Percentiles rank a stretch among this genome's conserved stretches.
Conservation (phyloP, 2,113 vertebrate species). For the Hyla sarda region DNA sequence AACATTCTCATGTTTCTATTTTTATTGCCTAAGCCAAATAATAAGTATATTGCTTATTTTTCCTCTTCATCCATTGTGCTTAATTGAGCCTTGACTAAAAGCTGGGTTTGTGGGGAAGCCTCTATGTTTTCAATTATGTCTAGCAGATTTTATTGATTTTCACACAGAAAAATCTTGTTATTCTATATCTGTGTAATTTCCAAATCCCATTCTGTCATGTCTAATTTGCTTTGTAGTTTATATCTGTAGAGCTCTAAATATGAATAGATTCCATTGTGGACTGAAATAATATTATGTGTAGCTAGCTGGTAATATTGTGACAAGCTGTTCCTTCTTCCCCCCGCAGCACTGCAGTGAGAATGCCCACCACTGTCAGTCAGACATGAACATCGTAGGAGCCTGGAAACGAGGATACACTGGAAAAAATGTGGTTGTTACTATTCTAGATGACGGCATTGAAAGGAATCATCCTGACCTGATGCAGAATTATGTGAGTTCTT, state of each 20-base stretch:
- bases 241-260: neutral
- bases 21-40: neutral
- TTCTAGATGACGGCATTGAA: conserved; percentile 96
- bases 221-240: neutral
- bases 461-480: conserved; percentile 94
- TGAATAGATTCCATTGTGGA: neutral
- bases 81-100: neutral
- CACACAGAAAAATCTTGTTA: neutral
- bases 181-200: neutral
- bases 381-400: conserved; percentile 99
- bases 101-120: neutral
- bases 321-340: conserved; percentile 58
- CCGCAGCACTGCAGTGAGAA: conserved; percentile 94
- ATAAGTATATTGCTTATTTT: neutral
- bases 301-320: conserved; percentile 31
- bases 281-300: neutral
- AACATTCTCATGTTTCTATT: neutral
- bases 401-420: conserved; percentile 98
- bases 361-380: conserved; percentile 93
- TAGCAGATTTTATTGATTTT: neutral
- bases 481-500: conserved; percentile 94
- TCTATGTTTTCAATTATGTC: neutral
- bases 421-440: conserved; percentile 95
- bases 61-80: neutral
- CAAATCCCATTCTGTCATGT: neutral